Conservation (phyloP, 2,797 vertebrate genomes). For the Danio albolineatus region DNA sequence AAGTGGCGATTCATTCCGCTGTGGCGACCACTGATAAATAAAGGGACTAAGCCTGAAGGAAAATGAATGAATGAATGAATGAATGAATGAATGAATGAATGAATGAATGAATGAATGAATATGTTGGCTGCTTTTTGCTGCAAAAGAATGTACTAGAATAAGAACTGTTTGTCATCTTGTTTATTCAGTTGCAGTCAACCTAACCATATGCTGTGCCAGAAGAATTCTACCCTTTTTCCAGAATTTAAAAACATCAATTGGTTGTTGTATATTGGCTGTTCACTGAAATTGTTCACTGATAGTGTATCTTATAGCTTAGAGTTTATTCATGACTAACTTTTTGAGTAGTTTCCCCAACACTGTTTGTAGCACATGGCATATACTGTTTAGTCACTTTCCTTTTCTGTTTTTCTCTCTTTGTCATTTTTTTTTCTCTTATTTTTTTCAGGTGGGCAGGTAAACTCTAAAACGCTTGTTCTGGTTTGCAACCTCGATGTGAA, state of each 20-base stretch:
- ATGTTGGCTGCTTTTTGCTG: no score
- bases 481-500: constrained; percentile 37
- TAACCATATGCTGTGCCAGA: background rate
- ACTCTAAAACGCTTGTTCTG: constrained; percentile 11
- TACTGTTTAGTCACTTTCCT: background rate
- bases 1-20: no score
- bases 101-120: no score
- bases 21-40: no score
- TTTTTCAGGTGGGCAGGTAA: background rate
- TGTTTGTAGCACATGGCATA: background rate
- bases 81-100: no score
- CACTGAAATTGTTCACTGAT: background rate
- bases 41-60: no score
- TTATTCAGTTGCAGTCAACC: background rate
- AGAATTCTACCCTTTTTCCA: background rate
- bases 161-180: background rate
- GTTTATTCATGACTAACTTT: no score
- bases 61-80: no score
- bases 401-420: background rate
- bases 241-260: no score
- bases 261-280: background rate
- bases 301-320: background rate
- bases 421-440: background rate
- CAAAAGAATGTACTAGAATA: background rate
- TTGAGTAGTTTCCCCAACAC: background rate